Evolutionary conservation across 2,797 vertebrate species (phyloP).

Genomic region (Gymnothorax reevesii): DNA sequence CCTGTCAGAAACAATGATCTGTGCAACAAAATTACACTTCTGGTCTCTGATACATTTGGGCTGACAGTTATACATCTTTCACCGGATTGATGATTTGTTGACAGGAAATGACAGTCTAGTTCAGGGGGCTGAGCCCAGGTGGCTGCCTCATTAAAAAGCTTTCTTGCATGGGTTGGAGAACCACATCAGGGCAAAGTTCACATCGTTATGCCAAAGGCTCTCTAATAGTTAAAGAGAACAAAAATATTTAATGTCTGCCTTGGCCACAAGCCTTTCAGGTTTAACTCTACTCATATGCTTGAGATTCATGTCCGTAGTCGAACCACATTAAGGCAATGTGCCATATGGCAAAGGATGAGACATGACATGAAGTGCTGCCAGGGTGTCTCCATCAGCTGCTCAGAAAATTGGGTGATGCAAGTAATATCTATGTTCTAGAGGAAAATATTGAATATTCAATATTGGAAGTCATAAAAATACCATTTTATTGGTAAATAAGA

Average conservation of each 20-base stretch:
- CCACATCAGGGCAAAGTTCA: conserved; percentile 50
- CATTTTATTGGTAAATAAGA: no score
- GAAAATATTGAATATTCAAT: neutral
- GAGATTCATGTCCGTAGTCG: conserved; percentile 21
- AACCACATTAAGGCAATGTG: conserved; percentile 4
- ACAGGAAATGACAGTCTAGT: conserved; percentile 29
- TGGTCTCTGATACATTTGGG: neutral
- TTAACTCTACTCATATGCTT: conserved; percentile 39
- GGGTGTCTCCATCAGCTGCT: neutral
- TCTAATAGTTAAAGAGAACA: conserved; percentile 52
- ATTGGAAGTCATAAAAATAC: neutral
- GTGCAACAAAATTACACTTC: neutral
- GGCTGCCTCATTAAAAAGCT: neutral
- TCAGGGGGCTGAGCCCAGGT: conserved; percentile 33
- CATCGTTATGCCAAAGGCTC: conserved; percentile 50
- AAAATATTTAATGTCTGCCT: conserved; percentile 67
- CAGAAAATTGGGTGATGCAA: neutral
- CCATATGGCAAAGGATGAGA: conserved; percentile 1
- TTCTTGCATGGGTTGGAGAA: conserved; percentile 25
- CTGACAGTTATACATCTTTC: neutral
- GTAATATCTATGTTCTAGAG: neutral
- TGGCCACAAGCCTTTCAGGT: conserved; percentile 50
- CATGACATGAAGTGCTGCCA: neutral
- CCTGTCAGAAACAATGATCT: no score
- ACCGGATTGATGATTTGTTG: conserved; percentile 32